Evolutionary conservation across 1,140 invertebrate species (phyloP).

Genomic region (Monochamus saltuarius): DNA sequence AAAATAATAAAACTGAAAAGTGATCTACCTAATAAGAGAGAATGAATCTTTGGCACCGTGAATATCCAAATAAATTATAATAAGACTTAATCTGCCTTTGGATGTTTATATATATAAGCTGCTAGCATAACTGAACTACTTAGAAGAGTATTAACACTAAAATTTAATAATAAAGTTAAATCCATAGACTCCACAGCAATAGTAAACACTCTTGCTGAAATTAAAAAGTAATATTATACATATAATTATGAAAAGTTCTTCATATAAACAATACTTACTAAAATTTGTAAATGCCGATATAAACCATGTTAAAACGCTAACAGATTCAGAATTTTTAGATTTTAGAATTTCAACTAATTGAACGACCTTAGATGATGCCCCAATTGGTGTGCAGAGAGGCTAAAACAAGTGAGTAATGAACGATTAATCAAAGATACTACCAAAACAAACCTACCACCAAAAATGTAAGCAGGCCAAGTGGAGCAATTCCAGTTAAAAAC

Average conservation of each 20-base stretch:
- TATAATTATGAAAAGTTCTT: neutral
- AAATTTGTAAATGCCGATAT: constrained; percentile 68
- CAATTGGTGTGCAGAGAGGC: constrained; percentile 69
- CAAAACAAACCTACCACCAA: constrained; percentile 61
- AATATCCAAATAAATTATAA: neutral
- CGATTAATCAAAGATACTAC: constrained; percentile 26
- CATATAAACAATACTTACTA: constrained; percentile 56
- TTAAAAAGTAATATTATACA: constrained; percentile 22
- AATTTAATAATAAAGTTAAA: constrained; percentile 62
- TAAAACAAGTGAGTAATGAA: constrained; percentile 51
- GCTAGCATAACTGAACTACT: constrained; percentile 60
- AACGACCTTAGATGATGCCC: constrained; percentile 67
- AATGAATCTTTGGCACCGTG: neutral
- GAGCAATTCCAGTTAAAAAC: constrained; percentile 57
- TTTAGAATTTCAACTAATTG: constrained; percentile 65
- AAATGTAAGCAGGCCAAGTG: constrained; percentile 58
- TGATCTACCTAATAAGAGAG: no score
- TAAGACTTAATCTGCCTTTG: constrained; percentile 5
- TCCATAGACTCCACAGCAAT: constrained; percentile 68
- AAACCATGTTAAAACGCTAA: constrained; percentile 67
- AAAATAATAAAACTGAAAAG: no score
- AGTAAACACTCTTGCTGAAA: constrained; percentile 67
- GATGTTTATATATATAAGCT: constrained; percentile 57
- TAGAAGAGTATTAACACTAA: constrained; percentile 61
- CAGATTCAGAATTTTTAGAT: constrained; percentile 62